These are phyloP conservation scores for Ecliptopera silaceata DNA, from an alignment of 2,888 invertebrate genomes.

Conservation along the genomic window DNA sequence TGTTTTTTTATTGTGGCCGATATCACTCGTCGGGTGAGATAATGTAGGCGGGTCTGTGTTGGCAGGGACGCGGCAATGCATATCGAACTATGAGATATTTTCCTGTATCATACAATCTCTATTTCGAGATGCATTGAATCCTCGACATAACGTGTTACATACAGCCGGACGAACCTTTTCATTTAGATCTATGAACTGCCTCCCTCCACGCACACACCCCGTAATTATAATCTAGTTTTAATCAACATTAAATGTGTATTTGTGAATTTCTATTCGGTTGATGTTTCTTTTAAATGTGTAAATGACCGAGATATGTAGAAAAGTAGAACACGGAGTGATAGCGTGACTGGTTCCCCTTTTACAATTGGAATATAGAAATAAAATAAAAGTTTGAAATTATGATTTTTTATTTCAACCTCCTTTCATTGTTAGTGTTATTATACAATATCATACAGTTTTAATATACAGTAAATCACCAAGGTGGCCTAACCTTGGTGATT, in stretches of 20 bases:
- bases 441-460: constrained; percentile 63
- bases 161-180: constrained; percentile 38
- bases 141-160: constrained; percentile 33
- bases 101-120: constrained; percentile 25
- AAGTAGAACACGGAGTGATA: constrained; percentile 78
- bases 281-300: constrained; percentile 79
- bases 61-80: constrained; percentile 50
- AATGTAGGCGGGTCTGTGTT: constrained; percentile 53
- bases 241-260: constrained; percentile 82
- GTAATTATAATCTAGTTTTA: constrained; percentile 70
- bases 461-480: no score
- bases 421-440: constrained; percentile 45
- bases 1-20: constrained; percentile 66
- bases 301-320: constrained; percentile 78
- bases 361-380: constrained; percentile 82
- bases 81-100: constrained; percentile 43
- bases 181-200: constrained; percentile 38
- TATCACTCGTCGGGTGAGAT: constrained; percentile 65
- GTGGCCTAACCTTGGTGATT: no score
- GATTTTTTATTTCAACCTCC: constrained; percentile 58
- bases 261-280: constrained; percentile 81
- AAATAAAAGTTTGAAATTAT: constrained; percentile 75
- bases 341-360: constrained; percentile 80
- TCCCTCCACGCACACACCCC: constrained; percentile 59
- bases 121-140: constrained; percentile 27